Evolutionary conservation across 2,797 vertebrate species (phyloP), one percentile per base, ranked within the genome.

Genomic region (Valencia hispanica): DNA sequence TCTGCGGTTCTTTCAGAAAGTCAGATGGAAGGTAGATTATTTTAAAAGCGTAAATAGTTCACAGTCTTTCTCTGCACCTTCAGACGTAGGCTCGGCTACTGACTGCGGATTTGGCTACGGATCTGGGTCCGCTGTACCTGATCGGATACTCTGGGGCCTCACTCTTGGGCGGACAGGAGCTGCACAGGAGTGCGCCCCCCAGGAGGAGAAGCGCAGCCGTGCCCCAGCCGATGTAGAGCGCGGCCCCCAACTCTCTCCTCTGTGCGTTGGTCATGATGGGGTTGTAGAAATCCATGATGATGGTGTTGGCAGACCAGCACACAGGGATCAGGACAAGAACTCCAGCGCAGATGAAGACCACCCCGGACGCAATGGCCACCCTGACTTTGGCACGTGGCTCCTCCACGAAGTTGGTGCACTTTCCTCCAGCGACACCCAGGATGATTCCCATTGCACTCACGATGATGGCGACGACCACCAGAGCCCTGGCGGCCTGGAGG

Each of bases 341-440:
- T 0, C 97, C 93, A 0, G 97, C 92, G 0, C 96, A 1, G 53
- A 99, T 91, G 93, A 98, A 98, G 74, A 96, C 17, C 22, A 95
- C 48, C 0, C 98, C 95, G 0, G 94, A 76, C 0, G 93, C 88
- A 0, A 99, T 95, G 83, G 97, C 95, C 88, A 96, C 94, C 85
- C 94, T 97, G 83, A 95, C 91, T 85, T 99, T 99, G 82, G 95
- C 5, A 0, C 0, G 17, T 15, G 88, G 79, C 0, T 97, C 89
- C 72, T 97, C 96, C 81, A 99, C 92, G 3, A 97, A 99, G 93
- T 96, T 98, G 93, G 97, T 99, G 91, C 98, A 99, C 87, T 99
- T 98, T 48, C 97, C 97, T 0, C 97, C 97, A 0, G 92, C 27
- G 1, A 98, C 84, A 0, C 95, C 93, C 22, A 98, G 51, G 65